phyloP scores from a whole-genome alignment of 1,140 invertebrate species.

The Calosoma granatense region DNA sequence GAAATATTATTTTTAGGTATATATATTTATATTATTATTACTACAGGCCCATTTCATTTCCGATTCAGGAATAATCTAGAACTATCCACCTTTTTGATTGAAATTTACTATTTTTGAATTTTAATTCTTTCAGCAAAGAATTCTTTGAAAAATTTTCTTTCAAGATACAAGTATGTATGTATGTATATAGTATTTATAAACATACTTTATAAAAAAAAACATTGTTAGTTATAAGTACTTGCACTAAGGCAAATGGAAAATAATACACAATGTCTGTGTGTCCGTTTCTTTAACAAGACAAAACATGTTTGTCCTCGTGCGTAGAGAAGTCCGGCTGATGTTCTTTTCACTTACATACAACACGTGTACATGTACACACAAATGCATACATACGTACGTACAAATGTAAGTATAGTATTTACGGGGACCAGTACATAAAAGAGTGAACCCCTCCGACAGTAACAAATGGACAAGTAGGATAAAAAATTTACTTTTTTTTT shows the following conservation, averaged over 20 bases:
- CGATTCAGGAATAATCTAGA: too few relatives aligned
- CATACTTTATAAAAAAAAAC: not conserved
- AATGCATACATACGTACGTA: not conserved
- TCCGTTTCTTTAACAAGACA: not conserved
- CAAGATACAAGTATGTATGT: too few relatives aligned
- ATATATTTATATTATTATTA: too few relatives aligned
- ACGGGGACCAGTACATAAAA: not conserved
- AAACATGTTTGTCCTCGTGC: not conserved
- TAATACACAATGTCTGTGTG: not conserved
- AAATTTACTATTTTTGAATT: too few relatives aligned
- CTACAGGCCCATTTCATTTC: too few relatives aligned
- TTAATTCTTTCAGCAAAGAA: too few relatives aligned
- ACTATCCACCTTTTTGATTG: too few relatives aligned
- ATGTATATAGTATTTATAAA: not conserved
- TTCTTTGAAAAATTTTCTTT: too few relatives aligned
- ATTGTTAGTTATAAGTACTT: not conserved
- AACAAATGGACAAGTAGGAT: not conserved
- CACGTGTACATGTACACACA: conserved; percentile 1
- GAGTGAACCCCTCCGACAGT: not conserved
- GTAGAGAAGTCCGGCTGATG: too few relatives aligned
- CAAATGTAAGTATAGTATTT: not conserved
- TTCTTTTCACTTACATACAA: too few relatives aligned
- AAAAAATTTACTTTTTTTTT: not conserved
- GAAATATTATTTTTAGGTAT: too few relatives aligned
- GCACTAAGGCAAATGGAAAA: not conserved